phyloP scores from a whole-genome alignment of 2,888 invertebrate genomes.

The Heliconius hortense region DNA sequence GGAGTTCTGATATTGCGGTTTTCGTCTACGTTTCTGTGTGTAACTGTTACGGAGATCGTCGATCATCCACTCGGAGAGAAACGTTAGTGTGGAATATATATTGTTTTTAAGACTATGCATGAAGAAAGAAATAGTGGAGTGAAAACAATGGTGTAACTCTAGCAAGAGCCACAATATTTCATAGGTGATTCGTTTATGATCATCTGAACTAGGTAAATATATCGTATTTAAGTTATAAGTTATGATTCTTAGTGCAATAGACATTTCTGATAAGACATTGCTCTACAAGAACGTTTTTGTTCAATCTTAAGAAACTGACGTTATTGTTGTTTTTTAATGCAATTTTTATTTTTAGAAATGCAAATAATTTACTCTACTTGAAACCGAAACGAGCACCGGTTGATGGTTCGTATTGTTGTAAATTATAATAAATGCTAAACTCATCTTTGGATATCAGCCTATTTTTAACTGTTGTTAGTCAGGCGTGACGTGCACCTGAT shows the following conservation, averaged over 20 bases:
- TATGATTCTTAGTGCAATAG: neutral
- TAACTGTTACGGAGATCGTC: conserved; percentile 41
- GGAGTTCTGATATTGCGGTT: conserved; percentile 56
- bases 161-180: conserved; percentile 20
- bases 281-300: neutral
- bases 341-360: neutral
- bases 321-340: neutral
- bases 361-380: neutral
- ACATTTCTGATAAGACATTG: neutral
- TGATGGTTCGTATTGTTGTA: neutral
- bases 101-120: neutral
- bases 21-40: conserved; percentile 60
- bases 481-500: conserved; percentile 29
- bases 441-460: conserved; percentile 34
- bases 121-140: conserved; percentile 22
- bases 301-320: neutral
- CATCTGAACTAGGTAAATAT: conserved; percentile 44
- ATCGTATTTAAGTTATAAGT: neutral
- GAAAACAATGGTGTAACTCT: conserved; percentile 17
- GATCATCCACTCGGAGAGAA: conserved; percentile 30
- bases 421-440: conserved; percentile 18
- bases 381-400: neutral
- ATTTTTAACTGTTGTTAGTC: conserved; percentile 37
- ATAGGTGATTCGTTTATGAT: conserved; percentile 42
- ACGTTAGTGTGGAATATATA: conserved; percentile 12